Evolutionary conservation across 1,140 invertebrate species (phyloP), one percentile per base, ranked within the genome.

Genomic region (Lamellibrachia luymesi): DNA sequence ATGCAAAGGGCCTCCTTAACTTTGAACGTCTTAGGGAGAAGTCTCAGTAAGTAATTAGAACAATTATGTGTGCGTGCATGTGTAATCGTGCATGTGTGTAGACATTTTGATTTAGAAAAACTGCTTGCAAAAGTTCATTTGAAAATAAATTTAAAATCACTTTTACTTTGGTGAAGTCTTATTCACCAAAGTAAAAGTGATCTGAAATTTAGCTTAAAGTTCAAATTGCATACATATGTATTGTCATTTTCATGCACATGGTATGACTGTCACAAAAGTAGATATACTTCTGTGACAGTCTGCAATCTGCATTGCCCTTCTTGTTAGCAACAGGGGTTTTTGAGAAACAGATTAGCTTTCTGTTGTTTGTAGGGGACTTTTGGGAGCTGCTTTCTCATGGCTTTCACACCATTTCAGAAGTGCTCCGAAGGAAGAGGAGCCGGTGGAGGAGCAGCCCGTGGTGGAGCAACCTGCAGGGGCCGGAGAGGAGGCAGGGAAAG

Each of bases 1-100:
- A 99, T 97, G 97, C 98, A 38, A 97, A 98, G 95, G 98, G 98
- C 90, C 97, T 99, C 91, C 97, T 99, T 95, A 97, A 98, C 94
- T 98, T 99, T 96, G 99, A 99, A 96, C 98, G 99, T 94, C 97
- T 98, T 92, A 97, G 98, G 98, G 98, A 96, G 96, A 97, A 90
- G 96, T 97, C 95, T 95, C 56, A 93, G 89, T 89, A 93, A 38
- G 56, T 89, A 8, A 10, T 51, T 6, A 27, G 50, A 51, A 52
- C 13, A n/a, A n/a, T 92, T 51, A 51, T 10, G n/a, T 51, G 50
- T 92, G 50, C 10, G 50, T 52, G 17, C 17, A 52, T 52, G 50
- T 52, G 8, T 92, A 64, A 6, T 51, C 5, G 7, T 52, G 49
- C 52, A 51, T 51, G 50, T 17, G 10, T 5, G 22, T 2, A 38